phyloP scores from a whole-genome alignment of 2,888 invertebrate genomes.

The Chymomyza procnemis region DNA sequence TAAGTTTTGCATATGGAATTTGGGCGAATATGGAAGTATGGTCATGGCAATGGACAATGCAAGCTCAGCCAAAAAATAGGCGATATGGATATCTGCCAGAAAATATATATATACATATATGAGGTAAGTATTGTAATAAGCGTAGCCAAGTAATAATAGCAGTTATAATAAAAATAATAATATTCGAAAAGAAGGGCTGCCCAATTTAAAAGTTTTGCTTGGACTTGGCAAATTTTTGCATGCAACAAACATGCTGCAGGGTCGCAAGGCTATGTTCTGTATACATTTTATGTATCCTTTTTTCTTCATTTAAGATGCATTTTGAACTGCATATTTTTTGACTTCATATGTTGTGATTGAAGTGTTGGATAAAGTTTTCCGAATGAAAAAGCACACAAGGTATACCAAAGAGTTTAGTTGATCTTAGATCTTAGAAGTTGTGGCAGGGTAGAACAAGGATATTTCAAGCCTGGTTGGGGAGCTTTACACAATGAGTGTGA shows the following conservation, averaged over 20 bases:
- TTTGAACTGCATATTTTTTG: too few species aligned
- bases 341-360: too few species aligned
- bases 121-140: neutral
- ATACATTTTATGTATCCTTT: too few species aligned
- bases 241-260: neutral
- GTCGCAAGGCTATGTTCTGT: constrained; percentile 13
- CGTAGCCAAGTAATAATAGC: neutral
- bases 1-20: constrained; percentile 20
- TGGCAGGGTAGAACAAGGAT: too few species aligned
- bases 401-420: too few species aligned
- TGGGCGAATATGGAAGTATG: constrained; percentile 23
- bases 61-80: neutral
- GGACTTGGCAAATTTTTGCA: neutral
- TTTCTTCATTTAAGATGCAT: too few species aligned
- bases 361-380: too few species aligned
- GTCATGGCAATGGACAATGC: neutral
- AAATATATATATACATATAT: neutral
- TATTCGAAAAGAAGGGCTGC: neutral
- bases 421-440: too few species aligned
- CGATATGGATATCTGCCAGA: neutral
- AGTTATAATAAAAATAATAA: neutral
- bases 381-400: too few species aligned
- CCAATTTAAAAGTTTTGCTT: neutral
- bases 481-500: too few species aligned
- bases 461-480: too few species aligned